A percentile compares a stretch with the other conserved stretches of the same genome.
Conservation (phyloP, 2,888 invertebrate species). For the Dichetophora obliterata region DNA sequence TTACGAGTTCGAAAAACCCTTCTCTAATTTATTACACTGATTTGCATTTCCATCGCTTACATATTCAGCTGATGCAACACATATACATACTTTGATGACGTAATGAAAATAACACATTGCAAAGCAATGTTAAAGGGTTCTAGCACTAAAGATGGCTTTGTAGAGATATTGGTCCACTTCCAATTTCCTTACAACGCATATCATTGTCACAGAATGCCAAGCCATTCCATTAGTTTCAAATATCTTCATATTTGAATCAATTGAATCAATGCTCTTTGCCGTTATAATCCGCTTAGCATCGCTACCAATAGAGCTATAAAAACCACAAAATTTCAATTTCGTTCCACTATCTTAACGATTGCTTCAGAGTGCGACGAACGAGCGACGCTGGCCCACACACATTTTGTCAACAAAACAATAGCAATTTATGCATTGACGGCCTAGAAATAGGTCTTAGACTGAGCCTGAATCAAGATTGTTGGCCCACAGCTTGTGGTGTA, state of each 20-base stretch:
- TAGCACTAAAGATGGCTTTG: too few relatives aligned
- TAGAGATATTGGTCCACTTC: too few relatives aligned
- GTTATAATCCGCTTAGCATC: slow-evolving; percentile 19
- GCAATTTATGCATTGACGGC: neutral
- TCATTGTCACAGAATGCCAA: neutral
- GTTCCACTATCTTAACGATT: slow-evolving; percentile 29
- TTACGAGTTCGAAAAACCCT: too few relatives aligned
- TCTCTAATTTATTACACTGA: too few relatives aligned
- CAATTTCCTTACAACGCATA: too few relatives aligned
- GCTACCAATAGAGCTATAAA: slow-evolving; percentile 29
- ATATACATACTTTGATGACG: too few relatives aligned
- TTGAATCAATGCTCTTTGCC: neutral
- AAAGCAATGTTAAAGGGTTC: too few relatives aligned
- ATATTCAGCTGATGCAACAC: too few relatives aligned
- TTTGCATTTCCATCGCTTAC: too few relatives aligned
- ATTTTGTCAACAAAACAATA: neutral
- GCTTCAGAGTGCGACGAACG: neutral
- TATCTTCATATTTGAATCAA: neutral
- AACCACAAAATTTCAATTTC: slow-evolving; percentile 34
- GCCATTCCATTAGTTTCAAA: neutral
- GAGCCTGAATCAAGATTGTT: neutral
- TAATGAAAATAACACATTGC: too few relatives aligned
- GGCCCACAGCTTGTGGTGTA: neutral
- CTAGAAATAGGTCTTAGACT: neutral
- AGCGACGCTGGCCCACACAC: neutral